Evolutionary conservation across 2,888 invertebrate genomes (phyloP), one percentile per base, ranked within the genome.

Genomic region (Pollenia angustigena): DNA sequence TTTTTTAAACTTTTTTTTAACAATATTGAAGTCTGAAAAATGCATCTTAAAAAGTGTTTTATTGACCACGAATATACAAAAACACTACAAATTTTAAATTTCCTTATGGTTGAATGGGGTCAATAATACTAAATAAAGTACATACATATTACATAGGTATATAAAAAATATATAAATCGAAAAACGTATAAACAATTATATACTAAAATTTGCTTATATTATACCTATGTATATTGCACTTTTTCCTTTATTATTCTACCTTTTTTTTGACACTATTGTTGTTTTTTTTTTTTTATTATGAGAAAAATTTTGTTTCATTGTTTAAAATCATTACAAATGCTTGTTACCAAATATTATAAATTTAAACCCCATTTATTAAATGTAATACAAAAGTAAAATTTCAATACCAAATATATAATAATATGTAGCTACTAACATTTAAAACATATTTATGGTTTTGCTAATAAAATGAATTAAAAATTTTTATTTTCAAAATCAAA

Each of bases 1-100:
- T 66, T 56, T 66, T 66, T 66, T 58, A 2, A 23, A 9, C 7
- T 48, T 69, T 32, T n/a, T 75, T 8, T 64, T 23, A 64, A 23
- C 10, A 23, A 52, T 32, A 32, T 56, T 11, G 16, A 86, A 86
- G 75, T 83, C 83, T 80, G 76, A 84, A 56, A 50, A 12, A 23
- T 32, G 60, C 79, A 82, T 85, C 54, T 74, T 62, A 66, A n/a
- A n/a, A n/a, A 58, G 4, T 18, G 1, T 74, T 50, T n/a, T 44
- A 71, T 42, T 66, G 48, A 69, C 11, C 50, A 42, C 23, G 11
- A 54, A 64, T 12, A 68, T 46, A 66, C 32, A 14, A 12, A 42
- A 7, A 48, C 44, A 56, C n/a, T 50, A 18, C 12, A 62, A 62
- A 64, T 14, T 64, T 46, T 0, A 62, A 60, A 54, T 40, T 58